Evolutionary conservation across 92 coral and sea anemone species (phyloP).

Genomic region (Paragorgia papillata): DNA sequence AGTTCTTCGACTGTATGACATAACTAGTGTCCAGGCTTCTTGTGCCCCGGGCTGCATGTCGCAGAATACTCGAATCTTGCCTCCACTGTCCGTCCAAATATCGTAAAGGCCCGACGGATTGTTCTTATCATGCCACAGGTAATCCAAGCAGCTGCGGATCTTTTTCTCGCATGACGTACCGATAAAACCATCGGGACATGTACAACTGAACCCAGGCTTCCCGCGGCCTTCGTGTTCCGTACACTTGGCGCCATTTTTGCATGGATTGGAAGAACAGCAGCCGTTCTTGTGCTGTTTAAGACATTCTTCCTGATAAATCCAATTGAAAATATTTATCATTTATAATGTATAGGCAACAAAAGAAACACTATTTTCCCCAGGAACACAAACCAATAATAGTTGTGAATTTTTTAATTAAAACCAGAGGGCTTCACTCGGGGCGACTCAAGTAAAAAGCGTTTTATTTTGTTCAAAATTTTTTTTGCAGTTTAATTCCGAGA

Average conservation of each 20-base stretch:
- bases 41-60: conserved; percentile 8
- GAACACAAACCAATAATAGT: no score
- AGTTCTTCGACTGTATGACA: not conserved
- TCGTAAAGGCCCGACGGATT: conserved; percentile 16
- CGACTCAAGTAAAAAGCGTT: no score
- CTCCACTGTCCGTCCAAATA: not conserved
- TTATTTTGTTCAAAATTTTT: no score
- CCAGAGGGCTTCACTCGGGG: no score
- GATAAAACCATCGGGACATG: not conserved
- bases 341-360: no score
- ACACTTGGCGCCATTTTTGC: not conserved
- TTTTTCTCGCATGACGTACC: conserved; percentile 2
- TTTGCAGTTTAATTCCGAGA: no score
- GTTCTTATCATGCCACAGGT: conserved; percentile 22
- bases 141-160: conserved; percentile 28
- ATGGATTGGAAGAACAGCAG: conserved; percentile 12
- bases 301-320: no score
- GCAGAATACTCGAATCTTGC: conserved; percentile 2
- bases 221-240: conserved; percentile 4
- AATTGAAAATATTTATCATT: no score
- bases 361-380: no score
- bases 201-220: conserved; percentile 15
- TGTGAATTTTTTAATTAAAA: no score
- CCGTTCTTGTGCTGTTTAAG: conserved; percentile 6
- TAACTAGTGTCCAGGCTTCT: conserved; percentile 34